Evolutionary conservation across 2,113 vertebrate genomes (phyloP).

Genomic region (Sturnus vulgaris): DNA sequence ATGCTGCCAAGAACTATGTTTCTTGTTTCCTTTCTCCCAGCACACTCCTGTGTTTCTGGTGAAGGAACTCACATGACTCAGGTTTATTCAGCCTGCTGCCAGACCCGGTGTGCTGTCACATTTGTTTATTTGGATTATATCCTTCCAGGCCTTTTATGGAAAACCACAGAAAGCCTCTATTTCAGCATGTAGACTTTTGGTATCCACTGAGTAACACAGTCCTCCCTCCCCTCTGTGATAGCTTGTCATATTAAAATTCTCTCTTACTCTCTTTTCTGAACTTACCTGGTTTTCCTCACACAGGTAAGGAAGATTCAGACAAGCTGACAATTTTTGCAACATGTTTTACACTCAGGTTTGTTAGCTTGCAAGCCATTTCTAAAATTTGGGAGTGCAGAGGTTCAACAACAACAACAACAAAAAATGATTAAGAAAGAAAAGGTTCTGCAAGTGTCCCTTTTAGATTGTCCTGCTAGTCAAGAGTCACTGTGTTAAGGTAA

Average conservation of each 20-base stretch:
- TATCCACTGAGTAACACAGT: neutral
- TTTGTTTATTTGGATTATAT: neutral
- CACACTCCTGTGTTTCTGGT: neutral
- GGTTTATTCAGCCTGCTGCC: neutral
- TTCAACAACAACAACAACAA: neutral
- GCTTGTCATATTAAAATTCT: neutral
- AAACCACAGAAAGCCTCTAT: neutral
- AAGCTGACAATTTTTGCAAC: neutral
- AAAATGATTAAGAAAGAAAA: neutral
- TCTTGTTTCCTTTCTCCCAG: neutral
- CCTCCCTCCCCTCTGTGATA: neutral
- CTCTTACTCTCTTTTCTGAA: neutral
- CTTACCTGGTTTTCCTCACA: neutral
- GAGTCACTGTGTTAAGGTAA: neutral
- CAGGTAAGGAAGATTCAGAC: neutral
- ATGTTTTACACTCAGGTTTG: neutral
- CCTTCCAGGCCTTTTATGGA: conserved; percentile 16
- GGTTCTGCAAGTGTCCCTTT: neutral
- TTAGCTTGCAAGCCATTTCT: neutral
- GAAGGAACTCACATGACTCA: neutral
- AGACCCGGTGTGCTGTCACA: neutral
- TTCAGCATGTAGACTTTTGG: neutral
- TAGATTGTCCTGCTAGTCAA: neutral
- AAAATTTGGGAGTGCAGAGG: neutral
- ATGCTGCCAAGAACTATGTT: neutral